Base-by-base conservation (phyloP, 2,797 vertebrate species). In the Esox lucius region DNA sequence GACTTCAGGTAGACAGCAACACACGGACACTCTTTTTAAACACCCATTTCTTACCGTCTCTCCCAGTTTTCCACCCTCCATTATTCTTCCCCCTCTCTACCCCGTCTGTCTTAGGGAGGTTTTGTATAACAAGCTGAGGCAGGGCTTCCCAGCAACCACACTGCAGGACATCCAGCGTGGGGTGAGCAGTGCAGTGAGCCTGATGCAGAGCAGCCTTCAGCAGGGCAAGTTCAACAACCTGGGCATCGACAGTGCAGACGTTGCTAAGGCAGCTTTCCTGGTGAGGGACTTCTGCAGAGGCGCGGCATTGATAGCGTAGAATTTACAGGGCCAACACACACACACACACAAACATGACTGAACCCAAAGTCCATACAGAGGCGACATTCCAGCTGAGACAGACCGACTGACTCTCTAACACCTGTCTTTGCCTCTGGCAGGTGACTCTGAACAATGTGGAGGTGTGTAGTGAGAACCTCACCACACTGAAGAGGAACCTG, bases 131-230 rank as follows among this genome's bases (percentile, higher is more conserved):
- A 99, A 97, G 88, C 88, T 99, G 78, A 93, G 95, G 56, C 94
- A 96, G 91, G 98, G 98, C 64, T 99, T 97, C 88, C 98, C 98
- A 0, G 96, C 97, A 53, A 99, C 97, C 0, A 95, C 97, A 0
- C 94, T 99, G 59, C 98, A 99, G 87, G 98, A 99, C 89, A 95
- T 99, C 89, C 98, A 99, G 91, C 95, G 98, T 0, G 97, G 98
- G 0, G 97, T 99, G 75, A 99, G 96, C 85, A 99, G 96, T 11
- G 98, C 98, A 0, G 98, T 99, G 86, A 99, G 93, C 86, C 93
- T 99, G 89, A 96, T 99, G 97, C 97, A 99, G 80, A 99, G 95
- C 96, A 99, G 97, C 87, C 90, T 99, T 28, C 98, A 99, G 88
- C 98, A 99, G 87, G 98, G 98, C 68, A 99, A 98, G 87, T 98